phyloP scores from a whole-genome alignment of 2,797 vertebrate genomes.

The Nothura maculosa region DNA sequence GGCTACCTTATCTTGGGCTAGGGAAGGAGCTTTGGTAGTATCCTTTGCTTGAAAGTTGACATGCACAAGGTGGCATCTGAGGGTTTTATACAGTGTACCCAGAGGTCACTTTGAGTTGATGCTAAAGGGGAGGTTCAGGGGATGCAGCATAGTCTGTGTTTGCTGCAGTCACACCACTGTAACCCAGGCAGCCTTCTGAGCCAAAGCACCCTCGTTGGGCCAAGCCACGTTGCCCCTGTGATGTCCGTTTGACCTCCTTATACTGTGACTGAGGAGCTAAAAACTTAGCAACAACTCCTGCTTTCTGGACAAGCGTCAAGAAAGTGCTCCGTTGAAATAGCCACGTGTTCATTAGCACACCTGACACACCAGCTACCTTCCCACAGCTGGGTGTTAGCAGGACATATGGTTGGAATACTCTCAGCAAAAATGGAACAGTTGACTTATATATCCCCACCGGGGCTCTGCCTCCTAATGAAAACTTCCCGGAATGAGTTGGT shows the following conservation, averaged over 20 bases:
- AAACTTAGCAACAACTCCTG: slow-evolving; percentile 61
- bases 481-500: not conserved
- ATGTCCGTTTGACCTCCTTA: not conserved
- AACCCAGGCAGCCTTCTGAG: not conserved
- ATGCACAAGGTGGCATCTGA: not conserved
- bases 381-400: slow-evolving; percentile 27
- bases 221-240: slow-evolving; percentile 6
- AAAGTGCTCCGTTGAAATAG: slow-evolving; percentile 16
- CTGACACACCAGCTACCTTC: slow-evolving; percentile 29
- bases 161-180: not conserved
- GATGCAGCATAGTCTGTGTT: not conserved
- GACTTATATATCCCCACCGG: slow-evolving; percentile 38
- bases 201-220: not conserved
- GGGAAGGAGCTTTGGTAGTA: not conserved
- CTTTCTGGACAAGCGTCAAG: slow-evolving; percentile 33
- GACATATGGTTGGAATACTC: slow-evolving; percentile 20
- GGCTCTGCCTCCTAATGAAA: slow-evolving; percentile 14
- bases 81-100: not conserved
- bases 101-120: slow-evolving; percentile 10
- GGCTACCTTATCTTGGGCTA: slow-evolving; percentile 5
- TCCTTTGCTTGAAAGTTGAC: slow-evolving; percentile 8
- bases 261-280: slow-evolving; percentile 30
- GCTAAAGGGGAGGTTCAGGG: slow-evolving; percentile 35
- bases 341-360: slow-evolving; percentile 21
- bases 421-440: slow-evolving; percentile 63